Conservation (phyloP, 2,113 vertebrate genomes). For the Marmota monax region DNA sequence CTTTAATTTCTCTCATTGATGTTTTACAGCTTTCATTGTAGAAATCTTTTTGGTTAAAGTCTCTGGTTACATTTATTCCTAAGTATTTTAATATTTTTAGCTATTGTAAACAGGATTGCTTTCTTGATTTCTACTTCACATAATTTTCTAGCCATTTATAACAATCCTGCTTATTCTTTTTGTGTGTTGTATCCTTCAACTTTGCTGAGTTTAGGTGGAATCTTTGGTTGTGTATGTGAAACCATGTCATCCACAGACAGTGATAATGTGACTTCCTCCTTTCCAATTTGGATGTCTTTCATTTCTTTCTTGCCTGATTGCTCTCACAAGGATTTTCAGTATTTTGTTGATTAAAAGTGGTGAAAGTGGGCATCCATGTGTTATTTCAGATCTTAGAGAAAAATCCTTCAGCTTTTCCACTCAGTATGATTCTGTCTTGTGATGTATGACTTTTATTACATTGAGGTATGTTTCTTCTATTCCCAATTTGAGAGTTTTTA, state of each 20-base stretch:
- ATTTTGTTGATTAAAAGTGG: too few species aligned
- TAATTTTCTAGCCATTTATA: background rate
- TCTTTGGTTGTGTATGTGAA: background rate
- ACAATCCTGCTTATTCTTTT: background rate
- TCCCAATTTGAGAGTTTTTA: background rate
- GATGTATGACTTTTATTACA: background rate
- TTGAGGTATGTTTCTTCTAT: background rate
- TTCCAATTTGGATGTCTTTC: background rate
- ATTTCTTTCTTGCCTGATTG: too few species aligned
- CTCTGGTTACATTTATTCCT: background rate
- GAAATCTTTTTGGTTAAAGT: background rate
- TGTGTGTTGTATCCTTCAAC: background rate
- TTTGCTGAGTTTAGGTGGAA: background rate
- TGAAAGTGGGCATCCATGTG: too few species aligned
- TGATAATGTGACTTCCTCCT: background rate
- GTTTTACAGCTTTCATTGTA: background rate
- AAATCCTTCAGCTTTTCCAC: background rate
- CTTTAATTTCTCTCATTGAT: background rate
- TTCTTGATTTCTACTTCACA: too few species aligned
- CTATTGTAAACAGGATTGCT: background rate
- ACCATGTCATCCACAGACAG: background rate
- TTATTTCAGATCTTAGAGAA: too few species aligned
- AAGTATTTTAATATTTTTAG: background rate
- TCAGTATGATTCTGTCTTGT: background rate
- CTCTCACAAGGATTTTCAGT: too few species aligned